phyloP scores from a whole-genome alignment of 1,140 invertebrate species.

The Musca domestica region DNA sequence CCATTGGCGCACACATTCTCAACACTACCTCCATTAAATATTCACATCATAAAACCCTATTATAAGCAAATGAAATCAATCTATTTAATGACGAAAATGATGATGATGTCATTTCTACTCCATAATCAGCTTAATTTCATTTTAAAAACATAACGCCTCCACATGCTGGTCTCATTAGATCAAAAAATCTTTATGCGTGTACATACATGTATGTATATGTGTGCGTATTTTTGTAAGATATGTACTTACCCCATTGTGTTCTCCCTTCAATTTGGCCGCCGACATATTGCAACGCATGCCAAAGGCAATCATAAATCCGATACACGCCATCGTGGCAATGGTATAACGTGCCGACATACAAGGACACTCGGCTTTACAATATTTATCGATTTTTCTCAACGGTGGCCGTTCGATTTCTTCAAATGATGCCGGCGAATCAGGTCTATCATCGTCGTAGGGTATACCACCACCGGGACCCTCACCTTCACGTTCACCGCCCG shows the following conservation, averaged over 20 bases:
- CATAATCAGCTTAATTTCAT: not conserved
- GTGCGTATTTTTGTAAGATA: not conserved
- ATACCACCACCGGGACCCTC: slow-evolving; percentile 54
- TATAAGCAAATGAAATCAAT: not conserved
- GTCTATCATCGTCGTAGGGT: slow-evolving; percentile 57
- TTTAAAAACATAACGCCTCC: not conserved
- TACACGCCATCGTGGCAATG: slow-evolving; percentile 78
- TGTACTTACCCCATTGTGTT: slow-evolving; percentile 57
- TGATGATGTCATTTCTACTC: too few relatives aligned
- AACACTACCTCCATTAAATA: not conserved
- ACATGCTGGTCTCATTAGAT: not conserved
- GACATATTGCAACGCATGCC: slow-evolving; percentile 96
- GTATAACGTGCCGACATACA: slow-evolving; percentile 85
- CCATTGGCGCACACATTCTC: not conserved
- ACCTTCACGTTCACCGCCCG: slow-evolving; percentile 56
- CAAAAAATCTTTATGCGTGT: not conserved
- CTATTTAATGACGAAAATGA: not conserved
- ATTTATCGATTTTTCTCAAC: slow-evolving; percentile 82
- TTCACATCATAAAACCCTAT: not conserved
- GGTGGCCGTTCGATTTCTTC: slow-evolving; percentile 73
- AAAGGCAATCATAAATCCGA: slow-evolving; percentile 91
- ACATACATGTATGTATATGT: not conserved
- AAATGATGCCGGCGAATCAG: slow-evolving; percentile 68
- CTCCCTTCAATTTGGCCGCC: slow-evolving; percentile 81
- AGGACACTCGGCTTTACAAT: slow-evolving; percentile 82